phyloP scores from a whole-genome alignment of 2,113 vertebrate species.

The Siniperca chuatsi region DNA sequence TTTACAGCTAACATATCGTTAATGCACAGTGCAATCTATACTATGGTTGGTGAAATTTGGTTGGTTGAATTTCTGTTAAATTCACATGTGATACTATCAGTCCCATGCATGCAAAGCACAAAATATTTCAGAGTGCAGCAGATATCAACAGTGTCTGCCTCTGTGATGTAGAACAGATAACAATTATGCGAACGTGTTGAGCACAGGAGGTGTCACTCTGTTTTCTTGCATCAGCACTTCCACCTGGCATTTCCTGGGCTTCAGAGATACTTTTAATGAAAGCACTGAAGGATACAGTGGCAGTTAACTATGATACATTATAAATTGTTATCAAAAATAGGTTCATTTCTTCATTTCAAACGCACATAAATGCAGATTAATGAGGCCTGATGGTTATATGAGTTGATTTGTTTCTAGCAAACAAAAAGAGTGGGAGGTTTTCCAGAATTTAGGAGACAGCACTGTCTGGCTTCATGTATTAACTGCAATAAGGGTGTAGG shows the following conservation, averaged over 20 bases:
- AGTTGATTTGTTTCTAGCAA: constrained; percentile 67
- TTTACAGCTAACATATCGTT: neutral
- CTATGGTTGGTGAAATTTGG: neutral
- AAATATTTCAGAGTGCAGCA: constrained; percentile 36
- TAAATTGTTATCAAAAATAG: neutral
- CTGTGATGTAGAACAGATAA: constrained; percentile 58
- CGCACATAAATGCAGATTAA: constrained; percentile 39
- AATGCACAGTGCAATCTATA: neutral
- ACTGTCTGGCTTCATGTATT: constrained; percentile 9
- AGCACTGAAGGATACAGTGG: neutral
- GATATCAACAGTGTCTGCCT: constrained; percentile 23
- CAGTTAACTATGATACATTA: neutral
- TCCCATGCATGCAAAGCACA: constrained; percentile 23
- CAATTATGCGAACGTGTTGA: constrained; percentile 25
- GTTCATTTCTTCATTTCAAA: constrained; percentile 8
- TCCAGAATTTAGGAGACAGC: constrained; percentile 31
- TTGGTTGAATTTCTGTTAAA: constrained; percentile 13
- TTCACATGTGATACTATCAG: constrained; percentile 19
- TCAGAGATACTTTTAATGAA: constrained; percentile 27
- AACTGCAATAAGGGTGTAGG: constrained; percentile 28
- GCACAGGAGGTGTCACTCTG: constrained; percentile 31
- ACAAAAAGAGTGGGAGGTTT: constrained; percentile 61
- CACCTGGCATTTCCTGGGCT: constrained; percentile 62
- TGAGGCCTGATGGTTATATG: constrained; percentile 36
- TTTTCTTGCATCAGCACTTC: constrained; percentile 42